Conservation (phyloP, 2,888 invertebrate genomes). For the Dione vanillae region DNA sequence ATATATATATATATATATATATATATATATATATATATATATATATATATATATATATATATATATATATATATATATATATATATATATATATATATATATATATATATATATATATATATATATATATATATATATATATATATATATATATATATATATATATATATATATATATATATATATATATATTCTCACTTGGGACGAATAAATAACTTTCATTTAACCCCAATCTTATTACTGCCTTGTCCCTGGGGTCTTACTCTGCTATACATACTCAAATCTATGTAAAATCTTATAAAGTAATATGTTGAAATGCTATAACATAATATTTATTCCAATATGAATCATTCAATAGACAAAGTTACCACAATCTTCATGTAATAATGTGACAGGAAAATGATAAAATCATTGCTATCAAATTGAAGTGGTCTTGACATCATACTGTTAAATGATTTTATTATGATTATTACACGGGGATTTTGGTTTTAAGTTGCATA, state of each 20-base stretch:
- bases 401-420: constrained; percentile 29
- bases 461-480: background rate
- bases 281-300: too few species aligned
- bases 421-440: constrained; percentile 29
- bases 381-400: constrained; percentile 35
- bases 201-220: background rate
- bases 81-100: too few species aligned
- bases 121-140: too few species aligned
- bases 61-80: too few species aligned
- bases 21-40: too few species aligned
- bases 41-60: too few species aligned
- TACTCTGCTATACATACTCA: background rate
- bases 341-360: background rate
- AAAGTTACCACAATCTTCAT: constrained; percentile 2
- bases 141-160: too few species aligned
- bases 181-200: background rate
- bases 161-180: too few species aligned
- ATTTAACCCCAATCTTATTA: too few species aligned
- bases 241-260: too few species aligned
- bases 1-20: too few species aligned
- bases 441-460: constrained; percentile 15
- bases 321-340: background rate
- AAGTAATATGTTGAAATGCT: background rate
- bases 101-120: too few species aligned
- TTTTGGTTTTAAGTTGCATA: background rate